phyloP scores from a whole-genome alignment of 2,113 vertebrate species.

The Cinclus cinclus region DNA sequence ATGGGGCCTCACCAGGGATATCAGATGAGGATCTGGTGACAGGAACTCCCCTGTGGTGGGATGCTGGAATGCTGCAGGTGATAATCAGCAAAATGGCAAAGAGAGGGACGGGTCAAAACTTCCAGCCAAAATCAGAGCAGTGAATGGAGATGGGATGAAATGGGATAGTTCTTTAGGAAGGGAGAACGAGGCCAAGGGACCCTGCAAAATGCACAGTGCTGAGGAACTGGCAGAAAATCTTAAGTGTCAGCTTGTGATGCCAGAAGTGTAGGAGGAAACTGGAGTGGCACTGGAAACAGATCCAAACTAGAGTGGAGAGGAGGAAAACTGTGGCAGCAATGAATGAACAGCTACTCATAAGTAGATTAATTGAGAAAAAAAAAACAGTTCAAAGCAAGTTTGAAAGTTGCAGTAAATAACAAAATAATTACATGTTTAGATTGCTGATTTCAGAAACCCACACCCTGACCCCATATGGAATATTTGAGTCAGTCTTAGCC shows the following conservation, averaged over 20 bases:
- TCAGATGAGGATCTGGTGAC: not conserved
- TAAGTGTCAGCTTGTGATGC: not conserved
- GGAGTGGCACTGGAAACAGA: not conserved
- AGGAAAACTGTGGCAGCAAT: not conserved
- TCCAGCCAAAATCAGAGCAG: accelerated
- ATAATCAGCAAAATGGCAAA: not conserved
- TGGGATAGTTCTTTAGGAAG: not conserved
- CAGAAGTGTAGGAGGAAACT: not conserved
- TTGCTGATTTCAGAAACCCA: not conserved
- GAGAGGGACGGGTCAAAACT: not conserved
- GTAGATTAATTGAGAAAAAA: not conserved
- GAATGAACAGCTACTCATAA: not conserved
- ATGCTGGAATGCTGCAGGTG: not conserved
- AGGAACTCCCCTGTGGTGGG: not conserved
- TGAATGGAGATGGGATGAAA: not conserved
- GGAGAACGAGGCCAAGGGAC: accelerated
- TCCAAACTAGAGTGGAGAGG: not conserved
- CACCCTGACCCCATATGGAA: not conserved
- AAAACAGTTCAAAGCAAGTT: not conserved
- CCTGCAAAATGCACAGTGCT: not conserved
- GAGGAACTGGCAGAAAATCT: not conserved
- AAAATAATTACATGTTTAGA: not conserved
- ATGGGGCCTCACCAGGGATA: not conserved
- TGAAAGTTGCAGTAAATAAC: not conserved
- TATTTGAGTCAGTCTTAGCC: not conserved